Evolutionary conservation across 2,888 invertebrate species (phyloP), one percentile per base, ranked within the genome.

Genomic region (Pocota personata): DNA sequence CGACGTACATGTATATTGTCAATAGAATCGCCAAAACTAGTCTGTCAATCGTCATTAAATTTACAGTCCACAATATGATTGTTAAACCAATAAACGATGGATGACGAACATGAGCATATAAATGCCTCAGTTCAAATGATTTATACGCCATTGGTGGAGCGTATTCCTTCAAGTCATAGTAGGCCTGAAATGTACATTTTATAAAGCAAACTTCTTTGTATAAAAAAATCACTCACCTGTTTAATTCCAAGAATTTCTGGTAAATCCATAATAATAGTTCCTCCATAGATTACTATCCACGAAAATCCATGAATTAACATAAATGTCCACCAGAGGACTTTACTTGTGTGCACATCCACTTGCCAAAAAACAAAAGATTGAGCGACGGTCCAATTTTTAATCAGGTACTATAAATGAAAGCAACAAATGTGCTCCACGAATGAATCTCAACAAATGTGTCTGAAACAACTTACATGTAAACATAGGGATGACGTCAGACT

Each of bases 31-130:
- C 93, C 72, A 95, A 89, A 37, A 95, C 82, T 8, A 94, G 88
- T 50, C 95, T 92, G 89, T 95, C 95, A 83, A 94, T 93, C 92
- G 93, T 95, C 95, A 95, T 95, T 0, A 93, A 90, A 66, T 95
- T 95, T 80, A 93, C 93, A 57, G 93, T 90, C 94, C 95, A 95
- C 40, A 95, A 91, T 78, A 95, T 93, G 1, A 93, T 88, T 0
- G 93, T 89, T 73, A 95, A 93, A 5, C 94, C 94, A 46, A 93
- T 91, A 87, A 95, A 95, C 77, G 95, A 95, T 0, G 95, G 95
- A 92, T 95, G 95, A 50, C 95, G 93, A 90, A 95, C 93, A 87
- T 95, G 94, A 0, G 91, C 88, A 84, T 94, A 94, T 27, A 94
- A 92, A 87, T 93, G 91, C 60, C 93, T 92, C 62, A 95, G 89